Evolutionary conservation across 92 coral and sea anemone species (phyloP), one percentile per base, ranked within the genome.

Genomic region (Muricea muricata): DNA sequence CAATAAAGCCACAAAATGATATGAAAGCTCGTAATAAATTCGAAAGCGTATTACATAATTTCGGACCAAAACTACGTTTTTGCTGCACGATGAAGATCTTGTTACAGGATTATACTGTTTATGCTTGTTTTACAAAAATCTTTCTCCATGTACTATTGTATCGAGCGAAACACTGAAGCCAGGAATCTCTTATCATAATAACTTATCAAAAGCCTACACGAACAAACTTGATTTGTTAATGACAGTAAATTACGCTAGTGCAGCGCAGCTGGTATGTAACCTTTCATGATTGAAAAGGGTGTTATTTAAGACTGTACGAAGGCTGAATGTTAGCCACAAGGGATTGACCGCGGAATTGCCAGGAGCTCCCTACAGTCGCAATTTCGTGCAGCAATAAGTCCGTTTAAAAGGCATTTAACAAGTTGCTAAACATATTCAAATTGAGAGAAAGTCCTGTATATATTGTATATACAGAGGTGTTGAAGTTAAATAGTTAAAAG

Each of bases 231-330:
- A 78, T 78, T 78, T 78, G 71, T 78, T 78, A 78, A 78, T 78
- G 83, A 78, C 83, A 78, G 67, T 78, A 78, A 78, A 78, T 78
- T 78, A 58, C 83, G 54, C 72, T 78, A 78, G 69, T 78, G 71
- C 71, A 35, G 34, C 70, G 83, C 83, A 78, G 83, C 83, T 78
- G 83, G 70, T 78, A 56, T 41, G 83, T 78, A 78, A 78, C 83
- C 83, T 78, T 78, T 50, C 69, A 78, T 78, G 83, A 78, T 78
- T 78, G 83, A 78, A 78, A 78, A 26, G 65, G 71, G 71, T 65
- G 71, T 78, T 78, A 78, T 78, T 78, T 78, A 78, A 78, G 83
- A 58, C 70, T 78, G 67, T 56, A 78, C 52, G 71, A 78, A 78
- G 34, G 23, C 71, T 56, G 52, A n/a, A 55, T 55, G 71, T 57